Percentiles rank a stretch among this genome's conserved stretches.
phyloP scores from a whole-genome alignment of 2,797 vertebrate genomes.

The Acanthurus leucopareius region DNA sequence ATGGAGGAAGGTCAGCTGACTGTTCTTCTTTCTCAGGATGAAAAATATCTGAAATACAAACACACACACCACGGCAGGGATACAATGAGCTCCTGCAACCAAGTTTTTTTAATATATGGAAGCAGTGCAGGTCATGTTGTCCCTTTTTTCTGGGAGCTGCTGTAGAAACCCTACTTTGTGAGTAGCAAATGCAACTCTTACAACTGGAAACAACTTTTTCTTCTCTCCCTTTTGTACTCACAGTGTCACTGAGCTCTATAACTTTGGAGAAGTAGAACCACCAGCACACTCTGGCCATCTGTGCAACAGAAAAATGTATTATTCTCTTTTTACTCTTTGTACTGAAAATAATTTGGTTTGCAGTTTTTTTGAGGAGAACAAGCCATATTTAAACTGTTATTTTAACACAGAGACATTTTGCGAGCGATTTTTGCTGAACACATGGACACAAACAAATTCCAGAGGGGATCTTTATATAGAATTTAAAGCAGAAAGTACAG shows the following conservation, averaged over 20 bases:
- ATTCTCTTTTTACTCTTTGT: too few species aligned
- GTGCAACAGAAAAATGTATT: not conserved
- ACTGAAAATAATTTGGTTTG: too few species aligned
- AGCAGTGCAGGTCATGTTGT: not conserved
- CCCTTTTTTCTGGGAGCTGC: not conserved
- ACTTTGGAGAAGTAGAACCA: slow-evolving; percentile 90
- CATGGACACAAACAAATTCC: too few species aligned
- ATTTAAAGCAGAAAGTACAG: too few species aligned
- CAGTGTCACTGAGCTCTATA: slow-evolving; percentile 83
- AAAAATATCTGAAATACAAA: slow-evolving; percentile 74
- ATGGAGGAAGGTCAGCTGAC: slow-evolving; percentile 95
- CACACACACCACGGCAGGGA: not conserved
- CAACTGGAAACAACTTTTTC: not conserved
- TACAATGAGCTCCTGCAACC: not conserved
- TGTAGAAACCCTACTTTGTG: too few species aligned
- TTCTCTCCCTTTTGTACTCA: slow-evolving; percentile 45
- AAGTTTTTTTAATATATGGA: not conserved
- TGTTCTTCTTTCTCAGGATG: slow-evolving; percentile 97
- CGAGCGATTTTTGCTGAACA: not conserved
- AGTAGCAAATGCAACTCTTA: not conserved
- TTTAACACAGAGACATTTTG: not conserved
- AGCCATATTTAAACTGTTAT: not conserved
- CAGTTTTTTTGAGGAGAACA: not conserved
- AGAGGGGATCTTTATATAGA: too few species aligned
- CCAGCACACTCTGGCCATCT: slow-evolving; percentile 91